Evolutionary conservation across 2,888 invertebrate genomes (phyloP).

Genomic region (Lasioglossum morio): DNA sequence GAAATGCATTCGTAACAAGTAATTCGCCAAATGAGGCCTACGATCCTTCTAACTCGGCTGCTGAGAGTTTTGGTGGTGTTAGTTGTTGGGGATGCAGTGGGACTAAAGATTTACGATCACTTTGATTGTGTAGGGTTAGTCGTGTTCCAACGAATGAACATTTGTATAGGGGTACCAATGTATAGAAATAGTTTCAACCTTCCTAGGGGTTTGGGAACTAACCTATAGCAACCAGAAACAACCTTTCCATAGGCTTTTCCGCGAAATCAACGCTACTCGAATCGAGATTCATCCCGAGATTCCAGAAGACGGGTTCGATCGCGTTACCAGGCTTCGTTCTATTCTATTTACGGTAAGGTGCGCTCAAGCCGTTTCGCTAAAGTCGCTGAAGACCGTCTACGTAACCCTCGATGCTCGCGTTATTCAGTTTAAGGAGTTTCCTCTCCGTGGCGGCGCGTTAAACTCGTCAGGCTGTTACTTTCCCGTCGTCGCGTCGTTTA

Average conservation of each 20-base stretch:
- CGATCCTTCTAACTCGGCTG: background rate
- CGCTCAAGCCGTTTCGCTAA: background rate
- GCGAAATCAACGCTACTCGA: background rate
- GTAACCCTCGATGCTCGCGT: background rate
- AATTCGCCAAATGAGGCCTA: background rate
- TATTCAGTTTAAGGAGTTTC: slow-evolving; percentile 32
- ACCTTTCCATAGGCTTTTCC: background rate
- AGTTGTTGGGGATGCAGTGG: background rate
- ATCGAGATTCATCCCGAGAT: background rate
- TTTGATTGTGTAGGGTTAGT: background rate
- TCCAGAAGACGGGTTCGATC: background rate
- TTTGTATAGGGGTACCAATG: background rate
- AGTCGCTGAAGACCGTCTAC: slow-evolving; percentile 12
- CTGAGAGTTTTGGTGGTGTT: background rate
- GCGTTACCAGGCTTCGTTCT: background rate
- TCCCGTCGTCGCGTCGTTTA: slow-evolving; percentile 43
- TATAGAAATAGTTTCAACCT: background rate
- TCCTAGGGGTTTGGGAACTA: background rate
- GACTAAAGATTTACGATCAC: background rate
- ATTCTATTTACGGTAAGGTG: background rate
- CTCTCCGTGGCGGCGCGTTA: slow-evolving; percentile 17
- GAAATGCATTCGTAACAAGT: background rate
- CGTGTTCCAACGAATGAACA: background rate
- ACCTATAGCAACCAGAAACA: background rate
- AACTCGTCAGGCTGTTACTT: slow-evolving; percentile 27